Evolutionary conservation across 2,888 invertebrate genomes (phyloP).

Genomic region (Chymomyza caudatula): DNA sequence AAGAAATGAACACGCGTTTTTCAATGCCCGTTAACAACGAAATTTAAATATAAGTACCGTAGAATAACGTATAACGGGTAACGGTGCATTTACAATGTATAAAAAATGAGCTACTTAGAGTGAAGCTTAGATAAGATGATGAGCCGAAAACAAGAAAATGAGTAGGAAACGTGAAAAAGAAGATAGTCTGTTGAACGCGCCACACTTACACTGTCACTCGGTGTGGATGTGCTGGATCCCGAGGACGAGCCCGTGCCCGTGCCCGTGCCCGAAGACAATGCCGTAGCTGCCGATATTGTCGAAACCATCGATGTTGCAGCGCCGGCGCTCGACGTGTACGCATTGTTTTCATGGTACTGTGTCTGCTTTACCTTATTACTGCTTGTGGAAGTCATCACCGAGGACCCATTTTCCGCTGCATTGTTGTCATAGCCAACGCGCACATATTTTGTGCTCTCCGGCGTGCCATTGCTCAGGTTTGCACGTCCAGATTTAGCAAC

Average conservation of each 20-base stretch:
- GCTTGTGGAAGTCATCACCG: constrained; percentile 4
- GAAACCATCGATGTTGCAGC: constrained; percentile 12
- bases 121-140: not conserved
- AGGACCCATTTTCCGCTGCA: constrained; percentile 6
- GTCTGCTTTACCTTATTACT: constrained; percentile 45
- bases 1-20: not conserved
- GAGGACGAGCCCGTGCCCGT: not conserved
- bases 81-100: not conserved
- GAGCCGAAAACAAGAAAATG: not conserved
- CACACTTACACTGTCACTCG: constrained; percentile 58
- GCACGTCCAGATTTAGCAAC: not conserved
- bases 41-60: not conserved
- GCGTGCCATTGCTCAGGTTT: not conserved
- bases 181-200: constrained; percentile 5
- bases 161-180: constrained; percentile 14
- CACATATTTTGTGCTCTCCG: not conserved
- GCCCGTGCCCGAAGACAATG: constrained; percentile 5
- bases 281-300: not conserved
- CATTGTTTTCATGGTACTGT: constrained; percentile 18
- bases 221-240: not conserved
- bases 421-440: not conserved
- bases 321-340: not conserved
- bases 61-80: not conserved
- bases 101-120: not conserved
- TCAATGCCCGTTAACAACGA: not conserved